Base-by-base conservation (phyloP, 2,888 invertebrate species). In the Blera fallax region DNA sequence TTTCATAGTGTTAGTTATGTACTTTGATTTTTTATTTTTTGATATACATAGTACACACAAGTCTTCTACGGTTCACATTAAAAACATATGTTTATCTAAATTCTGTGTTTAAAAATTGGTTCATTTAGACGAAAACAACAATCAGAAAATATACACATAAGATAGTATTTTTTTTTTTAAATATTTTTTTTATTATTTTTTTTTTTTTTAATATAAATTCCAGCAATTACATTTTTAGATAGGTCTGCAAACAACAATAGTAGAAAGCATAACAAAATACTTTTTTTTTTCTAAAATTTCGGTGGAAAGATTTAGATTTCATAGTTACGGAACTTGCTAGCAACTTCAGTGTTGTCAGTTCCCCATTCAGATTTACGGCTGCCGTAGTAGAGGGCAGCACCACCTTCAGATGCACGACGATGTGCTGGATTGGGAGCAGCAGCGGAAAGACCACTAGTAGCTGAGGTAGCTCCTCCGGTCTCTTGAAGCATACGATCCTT, bases 311-410 rank as follows among this genome's bases (percentile, higher is more conserved):
- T 89, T 96, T 97, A 98, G 91, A 97, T 97, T 93, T 98, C 97
- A 93, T 97, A 97, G 93, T 97, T 97, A 92, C 97, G 95, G 93
- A 97, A 97, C 93, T 97, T 97, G 92, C 94, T 95, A 93, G 96
- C 96, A 89, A 97, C 95, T 91, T 97, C 96, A 34, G 96, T 95
- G 29, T 96, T 95, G 87, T 96, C 95, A 65, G 95, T 94, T 89
- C 95, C 95, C 94, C 96, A 96, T 88, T 96, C 92, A 58, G 89
- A 89, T 87, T 92, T 92, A 65, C 95, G 88, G 93, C 93, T 93
- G 93, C 92, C 92, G 88, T 94, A 94, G 89, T 95, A 95, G 29
- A 95, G 94, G 81, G 96, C 96, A n/a, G 96, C 96, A 3, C 97
- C 97, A n/a, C 96, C 96, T 90, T 97, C 97, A 1, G 96, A 96